Evolutionary conservation across 2,113 vertebrate species (phyloP).

Genomic region (Orientallactaga bullata): DNA sequence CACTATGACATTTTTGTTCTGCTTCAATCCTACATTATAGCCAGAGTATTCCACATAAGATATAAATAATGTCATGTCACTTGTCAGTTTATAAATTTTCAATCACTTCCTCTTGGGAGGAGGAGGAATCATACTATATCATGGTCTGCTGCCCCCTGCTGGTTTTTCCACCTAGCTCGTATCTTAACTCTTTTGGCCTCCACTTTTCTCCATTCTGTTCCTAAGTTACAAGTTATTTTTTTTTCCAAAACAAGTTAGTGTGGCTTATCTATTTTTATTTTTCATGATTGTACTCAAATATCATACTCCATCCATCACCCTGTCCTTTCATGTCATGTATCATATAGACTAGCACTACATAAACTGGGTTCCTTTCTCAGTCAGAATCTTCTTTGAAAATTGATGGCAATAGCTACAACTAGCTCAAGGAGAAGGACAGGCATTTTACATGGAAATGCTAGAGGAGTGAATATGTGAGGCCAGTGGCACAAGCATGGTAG

Average conservation of each 20-base stretch:
- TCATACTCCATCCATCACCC: background rate
- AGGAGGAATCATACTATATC: background rate
- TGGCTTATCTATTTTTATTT: background rate
- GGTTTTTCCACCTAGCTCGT: background rate
- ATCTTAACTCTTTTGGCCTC: background rate
- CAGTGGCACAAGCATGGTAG: background rate
- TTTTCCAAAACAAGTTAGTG: background rate
- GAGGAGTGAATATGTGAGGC: background rate
- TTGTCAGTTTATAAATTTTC: constrained; percentile 21
- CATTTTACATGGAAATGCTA: background rate
- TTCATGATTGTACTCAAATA: background rate
- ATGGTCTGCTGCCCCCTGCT: background rate
- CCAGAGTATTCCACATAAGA: background rate
- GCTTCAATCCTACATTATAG: background rate
- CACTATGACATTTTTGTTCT: background rate
- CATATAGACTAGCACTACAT: background rate
- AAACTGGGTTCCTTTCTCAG: background rate
- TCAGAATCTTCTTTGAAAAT: background rate
- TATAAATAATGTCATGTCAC: background rate
- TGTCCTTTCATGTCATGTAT: background rate
- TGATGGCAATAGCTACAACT: background rate
- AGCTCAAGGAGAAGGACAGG: background rate
- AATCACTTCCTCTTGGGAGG: background rate
- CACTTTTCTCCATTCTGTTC: background rate
- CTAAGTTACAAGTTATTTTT: background rate